Conservation (phyloP, 1,140 invertebrate genomes). For the Neoseiulus cucumeris region DNA sequence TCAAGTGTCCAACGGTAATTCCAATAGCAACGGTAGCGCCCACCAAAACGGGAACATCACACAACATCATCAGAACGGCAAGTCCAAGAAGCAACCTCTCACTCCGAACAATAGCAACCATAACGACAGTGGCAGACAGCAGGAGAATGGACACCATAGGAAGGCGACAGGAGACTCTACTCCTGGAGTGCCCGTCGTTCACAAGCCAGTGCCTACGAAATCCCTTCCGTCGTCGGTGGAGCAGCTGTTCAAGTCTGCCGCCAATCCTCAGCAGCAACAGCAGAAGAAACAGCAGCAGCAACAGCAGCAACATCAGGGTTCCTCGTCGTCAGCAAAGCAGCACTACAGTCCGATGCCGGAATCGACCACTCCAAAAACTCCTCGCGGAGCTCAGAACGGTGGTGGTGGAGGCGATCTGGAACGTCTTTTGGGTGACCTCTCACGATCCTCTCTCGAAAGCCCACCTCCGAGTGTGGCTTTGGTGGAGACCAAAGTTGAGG, state of each 20-base stretch:
- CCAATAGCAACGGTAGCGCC: neutral
- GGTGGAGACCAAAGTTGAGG: neutral
- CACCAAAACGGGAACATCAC: neutral
- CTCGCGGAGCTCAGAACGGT: neutral
- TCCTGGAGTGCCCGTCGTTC: neutral
- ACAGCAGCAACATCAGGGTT: neutral
- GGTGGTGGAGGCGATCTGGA: neutral
- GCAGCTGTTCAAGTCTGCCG: slow-evolving; percentile 3
- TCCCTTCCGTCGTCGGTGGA: slow-evolving; percentile 4
- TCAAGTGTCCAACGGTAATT: neutral
- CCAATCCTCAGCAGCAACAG: neutral
- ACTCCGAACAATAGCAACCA: neutral
- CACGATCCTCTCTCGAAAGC: neutral
- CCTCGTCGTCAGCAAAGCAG: neutral
- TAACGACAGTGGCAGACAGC: neutral
- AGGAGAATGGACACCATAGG: neutral
- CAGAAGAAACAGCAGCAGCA: neutral
- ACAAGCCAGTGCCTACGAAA: slow-evolving; percentile 9
- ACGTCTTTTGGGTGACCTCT: neutral
- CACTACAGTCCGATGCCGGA: neutral
- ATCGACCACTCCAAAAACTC: neutral
- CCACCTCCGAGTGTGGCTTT: neutral
- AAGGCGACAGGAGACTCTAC: neutral
- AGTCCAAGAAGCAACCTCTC: neutral
- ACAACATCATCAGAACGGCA: neutral